phyloP scores from a whole-genome alignment of 2,797 vertebrate species.

The Sphaeramia orbicularis region DNA sequence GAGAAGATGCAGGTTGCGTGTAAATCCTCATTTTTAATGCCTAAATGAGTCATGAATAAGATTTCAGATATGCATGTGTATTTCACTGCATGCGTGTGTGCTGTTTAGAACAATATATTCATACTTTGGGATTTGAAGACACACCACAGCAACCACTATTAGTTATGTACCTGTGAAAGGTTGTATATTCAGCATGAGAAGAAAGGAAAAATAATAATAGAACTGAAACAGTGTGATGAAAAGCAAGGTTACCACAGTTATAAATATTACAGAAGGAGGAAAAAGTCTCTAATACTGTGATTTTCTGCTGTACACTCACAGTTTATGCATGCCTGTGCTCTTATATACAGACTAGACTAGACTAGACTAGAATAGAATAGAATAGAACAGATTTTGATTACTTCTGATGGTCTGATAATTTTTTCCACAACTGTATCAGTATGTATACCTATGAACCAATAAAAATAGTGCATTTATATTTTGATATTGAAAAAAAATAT shows the following conservation, averaged over 20 bases:
- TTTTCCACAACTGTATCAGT: no score
- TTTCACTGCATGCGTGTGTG: conserved; percentile 9
- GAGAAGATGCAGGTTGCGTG: conserved; percentile 6
- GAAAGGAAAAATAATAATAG: conserved; percentile 10
- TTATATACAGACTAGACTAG: no score
- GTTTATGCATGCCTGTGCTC: neutral
- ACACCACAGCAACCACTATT: conserved; percentile 32
- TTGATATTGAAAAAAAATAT: no score
- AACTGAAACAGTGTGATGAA: conserved; percentile 45
- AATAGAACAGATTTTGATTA: no score
- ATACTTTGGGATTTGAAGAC: conserved; percentile 42
- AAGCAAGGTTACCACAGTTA: conserved; percentile 42
- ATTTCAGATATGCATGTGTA: conserved; percentile 30
- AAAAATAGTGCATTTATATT: no score
- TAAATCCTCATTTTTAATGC: conserved; percentile 16
- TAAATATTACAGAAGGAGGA: conserved; percentile 35
- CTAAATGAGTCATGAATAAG: conserved; percentile 16
- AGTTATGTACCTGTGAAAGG: conserved; percentile 49
- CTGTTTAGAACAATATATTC: conserved; percentile 39
- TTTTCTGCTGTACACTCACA: conserved; percentile 22
- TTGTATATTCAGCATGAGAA: conserved; percentile 36
- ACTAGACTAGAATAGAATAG: no score
- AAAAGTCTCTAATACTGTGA: conserved; percentile 24
- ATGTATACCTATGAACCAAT: no score
- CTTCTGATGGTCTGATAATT: no score